Base-by-base conservation (phyloP, 2,888 invertebrate genomes). In the Meiosimyza platycephala region DNA sequence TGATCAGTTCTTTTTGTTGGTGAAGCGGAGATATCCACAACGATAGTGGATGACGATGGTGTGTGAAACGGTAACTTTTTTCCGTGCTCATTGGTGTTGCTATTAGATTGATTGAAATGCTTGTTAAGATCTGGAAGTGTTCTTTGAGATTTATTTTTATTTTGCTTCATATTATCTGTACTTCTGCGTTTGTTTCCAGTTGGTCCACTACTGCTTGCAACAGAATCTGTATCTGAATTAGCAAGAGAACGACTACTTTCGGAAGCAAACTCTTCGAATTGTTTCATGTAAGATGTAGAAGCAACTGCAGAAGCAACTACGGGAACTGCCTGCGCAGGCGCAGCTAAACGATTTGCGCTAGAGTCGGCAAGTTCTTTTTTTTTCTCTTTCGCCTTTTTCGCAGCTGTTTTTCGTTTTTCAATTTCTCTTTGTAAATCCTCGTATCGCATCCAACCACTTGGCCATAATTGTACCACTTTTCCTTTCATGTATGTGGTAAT, bases 391-490 rank as follows among this genome's bases (percentile, higher is more conserved):
- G 77, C 72, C 50, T 80, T 82, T 68, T 79, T 81, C 54, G 78
- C 78, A 4, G 79, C 78, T 22, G 72, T 72, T 77, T 86, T 87
- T 40, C 84, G 80, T 54, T 82, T 81, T 16, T 85, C 84, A 50
- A 87, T 83, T 76, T 87, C 87, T 16, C 83, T 84, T 73, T 84
- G 82, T 48, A 87, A 74, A 9, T 87, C 87, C 67, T 88, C 87
- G 63, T 80, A 80, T 7, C 84, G 88, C 88, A 90, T 89, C 90
- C 90, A 90, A 70, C 89, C 89, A 48, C 87, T 88, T 2, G 90
- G 90, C 90, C 90, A 90, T 4, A 90, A 79, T 13, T 87, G 84
- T 15, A 89, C 84, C 12, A 90, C 85, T 70, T 88, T 88, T 1
- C 85, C 85, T 76, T 87, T 88, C 66, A 90, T 79, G 81, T 88